Conservation (phyloP, 23 tunicate genomes). For the Styela plicata region DNA sequence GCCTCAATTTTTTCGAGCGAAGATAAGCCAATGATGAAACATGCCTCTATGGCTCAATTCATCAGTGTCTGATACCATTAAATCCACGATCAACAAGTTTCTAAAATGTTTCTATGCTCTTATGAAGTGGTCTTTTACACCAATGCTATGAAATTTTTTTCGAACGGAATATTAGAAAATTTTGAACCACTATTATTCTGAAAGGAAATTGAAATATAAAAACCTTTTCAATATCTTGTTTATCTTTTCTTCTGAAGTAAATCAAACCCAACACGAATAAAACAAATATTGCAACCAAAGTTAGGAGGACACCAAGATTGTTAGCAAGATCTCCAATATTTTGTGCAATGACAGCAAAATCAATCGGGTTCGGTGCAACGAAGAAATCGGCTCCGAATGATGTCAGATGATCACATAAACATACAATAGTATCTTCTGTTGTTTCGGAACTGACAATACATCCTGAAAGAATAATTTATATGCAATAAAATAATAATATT, state of each 20-base stretch:
- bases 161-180: too few relatives aligned
- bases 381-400: constrained; percentile 75
- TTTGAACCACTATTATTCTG: too few relatives aligned
- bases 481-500: too few relatives aligned
- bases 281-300: constrained; percentile 55
- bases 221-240: constrained; percentile 67
- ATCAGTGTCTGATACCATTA: too few relatives aligned
- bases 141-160: too few relatives aligned
- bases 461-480: constrained; percentile 34
- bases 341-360: constrained; percentile 47
- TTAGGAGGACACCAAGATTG: constrained; percentile 63
- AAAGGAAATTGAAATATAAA: not conserved
- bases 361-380: constrained; percentile 87
- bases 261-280: constrained; percentile 62
- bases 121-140: too few relatives aligned
- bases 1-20: too few relatives aligned
- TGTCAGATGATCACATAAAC: constrained; percentile 75
- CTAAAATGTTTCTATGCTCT: too few relatives aligned
- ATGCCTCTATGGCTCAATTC: too few relatives aligned
- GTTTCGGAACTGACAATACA: constrained; percentile 62
- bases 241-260: constrained; percentile 59
- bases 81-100: too few relatives aligned
- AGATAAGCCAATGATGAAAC: too few relatives aligned
- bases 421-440: constrained; percentile 33
- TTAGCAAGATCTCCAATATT: constrained; percentile 59